These are phyloP conservation scores for Agrenia bidenticulata DNA, from an alignment of 2,888 invertebrate genomes.

Conservation along the genomic window DNA sequence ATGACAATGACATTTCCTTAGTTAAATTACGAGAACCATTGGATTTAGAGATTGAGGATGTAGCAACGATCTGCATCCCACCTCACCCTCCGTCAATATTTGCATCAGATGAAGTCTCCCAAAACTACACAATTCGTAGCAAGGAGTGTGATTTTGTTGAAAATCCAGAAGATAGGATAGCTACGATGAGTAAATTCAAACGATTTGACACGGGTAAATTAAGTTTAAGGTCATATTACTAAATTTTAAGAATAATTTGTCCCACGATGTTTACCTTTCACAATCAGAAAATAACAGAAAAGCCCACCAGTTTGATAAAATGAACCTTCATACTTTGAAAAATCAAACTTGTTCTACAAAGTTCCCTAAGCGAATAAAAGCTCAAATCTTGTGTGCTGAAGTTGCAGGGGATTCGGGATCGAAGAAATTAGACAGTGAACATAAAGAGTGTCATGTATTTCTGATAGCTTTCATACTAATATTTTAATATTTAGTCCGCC, in stretches of 20 bases:
- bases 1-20: slow-evolving; percentile 39
- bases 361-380: slow-evolving; percentile 35
- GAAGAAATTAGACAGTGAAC: not conserved
- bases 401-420: not conserved
- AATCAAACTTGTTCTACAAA: slow-evolving; percentile 27
- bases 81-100: slow-evolving; percentile 15
- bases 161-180: slow-evolving; percentile 26
- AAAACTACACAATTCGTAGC: not conserved
- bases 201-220: slow-evolving; percentile 8
- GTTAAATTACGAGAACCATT: slow-evolving; percentile 37
- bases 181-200: slow-evolving; percentile 30
- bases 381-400: slow-evolving; percentile 38
- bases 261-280: no score
- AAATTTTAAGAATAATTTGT: no score
- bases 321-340: slow-evolving; percentile 22
- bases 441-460: no score
- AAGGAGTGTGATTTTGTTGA: slow-evolving; percentile 28
- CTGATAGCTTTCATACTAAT: no score
- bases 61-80: slow-evolving; percentile 36
- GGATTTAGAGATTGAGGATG: slow-evolving; percentile 20
- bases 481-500: no score
- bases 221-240: slow-evolving; percentile 7
- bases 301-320: slow-evolving; percentile 22
- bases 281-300: not conserved
- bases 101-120: not conserved